Base-by-base conservation (phyloP, 2,888 invertebrate genomes). In the Melinaea marsaeus region DNA sequence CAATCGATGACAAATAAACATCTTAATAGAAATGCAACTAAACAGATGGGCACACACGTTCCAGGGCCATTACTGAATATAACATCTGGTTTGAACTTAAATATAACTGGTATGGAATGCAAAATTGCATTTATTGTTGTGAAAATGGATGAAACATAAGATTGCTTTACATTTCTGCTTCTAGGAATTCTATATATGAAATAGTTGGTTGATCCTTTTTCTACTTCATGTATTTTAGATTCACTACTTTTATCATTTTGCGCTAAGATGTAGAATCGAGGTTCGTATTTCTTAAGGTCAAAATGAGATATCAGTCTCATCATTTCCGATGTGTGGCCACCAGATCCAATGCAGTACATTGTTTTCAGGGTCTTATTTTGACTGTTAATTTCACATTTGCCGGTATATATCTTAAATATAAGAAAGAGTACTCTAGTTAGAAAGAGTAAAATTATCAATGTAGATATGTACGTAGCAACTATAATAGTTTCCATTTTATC, bases 261-360 rank as follows among this genome's bases (percentile, higher is more conserved):
- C 3, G 98, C 96, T 68, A 96, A 84, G 56, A 98, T 85, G 78
- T 97, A 98, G 63, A 94, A 85, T 61, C 97, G 89, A 0, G 97
- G 97, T 0, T 86, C 83, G 79, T 96, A 97, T 74, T 92, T 92
- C 2, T 84, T 75, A n/a, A 83, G 78, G 73, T 94, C 91, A 55
- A 98, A 79, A 37, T 91, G 89, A 70, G 92, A 87, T 5, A 95
- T 81, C 54, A 99, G 89, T 68, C 94, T 92, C 58, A 98, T 81
- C 92, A 99, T 95, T 92, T 99, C 99, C n/a, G 95, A 94, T 0
- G 99, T 99, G 80, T 99, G 99, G 0, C 98, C 98, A 62, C 97
- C 98, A 70, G 95, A 95, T 48, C 95, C 95, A 64, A 95, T 92
- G 70, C 95, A 93, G 71, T 95, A 89, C 63, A 94, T 74, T 5